Conservation (phyloP, 2,888 invertebrate species). For the Aelia acuminata region DNA sequence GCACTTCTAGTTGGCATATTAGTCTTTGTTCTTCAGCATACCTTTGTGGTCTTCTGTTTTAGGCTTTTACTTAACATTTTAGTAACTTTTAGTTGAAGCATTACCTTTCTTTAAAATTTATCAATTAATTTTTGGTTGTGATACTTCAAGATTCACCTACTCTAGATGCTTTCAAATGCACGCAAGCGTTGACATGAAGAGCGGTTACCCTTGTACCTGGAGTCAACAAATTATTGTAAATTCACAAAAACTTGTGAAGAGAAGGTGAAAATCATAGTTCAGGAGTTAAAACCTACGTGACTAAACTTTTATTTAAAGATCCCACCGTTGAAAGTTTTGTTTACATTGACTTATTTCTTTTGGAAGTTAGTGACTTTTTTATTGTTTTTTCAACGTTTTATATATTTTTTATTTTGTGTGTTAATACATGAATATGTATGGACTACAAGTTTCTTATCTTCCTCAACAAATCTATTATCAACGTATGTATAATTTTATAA, state of each 20-base stretch:
- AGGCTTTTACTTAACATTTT: not conserved
- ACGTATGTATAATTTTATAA: conserved; percentile 51
- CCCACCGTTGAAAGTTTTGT: conserved; percentile 41
- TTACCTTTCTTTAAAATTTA: not conserved
- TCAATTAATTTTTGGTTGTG: conserved; percentile 7
- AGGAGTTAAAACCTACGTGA: not conserved
- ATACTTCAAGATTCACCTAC: conserved; percentile 37
- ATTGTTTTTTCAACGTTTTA: not conserved
- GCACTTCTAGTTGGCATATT: not conserved
- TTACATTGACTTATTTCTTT: not conserved
- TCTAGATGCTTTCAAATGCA: conserved; percentile 69
- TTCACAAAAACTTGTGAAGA: conserved; percentile 92
- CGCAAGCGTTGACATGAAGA: conserved; percentile 74
- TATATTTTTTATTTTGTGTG: conserved; percentile 15
- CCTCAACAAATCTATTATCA: conserved; percentile 51
- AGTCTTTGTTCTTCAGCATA: conserved; percentile 17
- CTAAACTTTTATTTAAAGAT: not conserved
- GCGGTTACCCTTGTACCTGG: conserved; percentile 92
- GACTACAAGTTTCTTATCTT: conserved; percentile 45
- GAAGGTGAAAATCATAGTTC: conserved; percentile 78
- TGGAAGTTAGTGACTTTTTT: not conserved
- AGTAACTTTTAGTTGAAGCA: not conserved
- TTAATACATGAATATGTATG: conserved; percentile 47
- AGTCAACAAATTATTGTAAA: conserved; percentile 93
- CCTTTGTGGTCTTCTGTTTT: not conserved